These are phyloP conservation scores for Fulica atra DNA, from an alignment of 2,113 vertebrate genomes.

Conservation along the genomic window DNA sequence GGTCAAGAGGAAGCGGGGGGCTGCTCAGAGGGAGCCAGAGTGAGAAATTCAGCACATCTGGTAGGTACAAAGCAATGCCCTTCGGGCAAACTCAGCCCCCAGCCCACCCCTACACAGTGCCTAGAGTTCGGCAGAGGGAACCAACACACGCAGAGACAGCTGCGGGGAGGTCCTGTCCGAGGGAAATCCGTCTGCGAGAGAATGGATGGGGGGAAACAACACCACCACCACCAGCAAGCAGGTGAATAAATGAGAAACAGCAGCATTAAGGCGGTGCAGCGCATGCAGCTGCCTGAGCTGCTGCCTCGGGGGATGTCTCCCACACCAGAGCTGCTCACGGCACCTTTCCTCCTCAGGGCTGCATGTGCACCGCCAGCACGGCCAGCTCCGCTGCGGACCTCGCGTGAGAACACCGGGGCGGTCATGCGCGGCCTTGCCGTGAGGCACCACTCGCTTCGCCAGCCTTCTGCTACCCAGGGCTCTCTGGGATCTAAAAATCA, in stretches of 20 bases:
- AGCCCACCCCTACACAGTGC: background rate
- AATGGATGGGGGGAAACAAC: background rate
- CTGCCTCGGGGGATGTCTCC: background rate
- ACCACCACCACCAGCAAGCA: background rate
- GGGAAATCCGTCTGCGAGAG: background rate
- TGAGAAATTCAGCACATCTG: slow-evolving; percentile 64
- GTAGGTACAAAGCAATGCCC: slow-evolving; percentile 56
- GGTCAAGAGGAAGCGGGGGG: slow-evolving; percentile 60
- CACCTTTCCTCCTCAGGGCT: background rate
- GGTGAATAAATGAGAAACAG: slow-evolving; percentile 49
- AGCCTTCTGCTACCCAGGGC: background rate
- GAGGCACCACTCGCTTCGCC: accelerated
- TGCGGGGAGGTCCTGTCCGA: background rate
- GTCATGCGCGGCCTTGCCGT: accelerated
- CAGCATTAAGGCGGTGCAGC: background rate
- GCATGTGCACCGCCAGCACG: accelerated
- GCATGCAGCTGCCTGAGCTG: background rate
- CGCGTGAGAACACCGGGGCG: accelerated
- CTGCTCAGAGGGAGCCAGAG: slow-evolving; percentile 41
- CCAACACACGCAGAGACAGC: accelerated
- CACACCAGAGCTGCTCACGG: background rate
- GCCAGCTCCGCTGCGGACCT: accelerated
- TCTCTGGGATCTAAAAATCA: background rate
- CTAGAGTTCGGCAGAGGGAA: background rate
- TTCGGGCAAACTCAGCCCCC: slow-evolving; percentile 6